Conservation (phyloP, 2,113 vertebrate genomes). For the Ia io region DNA sequence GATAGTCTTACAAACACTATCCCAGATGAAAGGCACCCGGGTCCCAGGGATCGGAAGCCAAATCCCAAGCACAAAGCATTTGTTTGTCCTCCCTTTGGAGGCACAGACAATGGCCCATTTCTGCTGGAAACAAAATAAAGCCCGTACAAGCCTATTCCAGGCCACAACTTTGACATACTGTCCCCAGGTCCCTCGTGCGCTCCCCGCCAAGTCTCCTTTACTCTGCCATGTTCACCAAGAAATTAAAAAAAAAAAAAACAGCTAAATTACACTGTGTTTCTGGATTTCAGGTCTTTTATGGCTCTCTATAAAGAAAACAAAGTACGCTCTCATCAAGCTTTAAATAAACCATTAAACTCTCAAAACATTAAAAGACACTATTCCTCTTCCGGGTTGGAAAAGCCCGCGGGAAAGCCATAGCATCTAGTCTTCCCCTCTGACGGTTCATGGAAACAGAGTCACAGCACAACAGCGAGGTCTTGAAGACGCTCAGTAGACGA, state of each 20-base stretch:
- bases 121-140: not conserved
- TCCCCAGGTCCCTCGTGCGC: not conserved
- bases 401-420: not conserved
- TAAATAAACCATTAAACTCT: not conserved
- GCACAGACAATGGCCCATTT: not conserved
- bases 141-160: not conserved
- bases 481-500: not conserved
- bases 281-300: not conserved
- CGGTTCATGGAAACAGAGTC: not conserved
- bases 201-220: not conserved
- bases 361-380: not conserved
- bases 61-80: not conserved
- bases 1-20: not conserved
- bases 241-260: not conserved
- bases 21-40: too few relatives aligned
- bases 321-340: not conserved
- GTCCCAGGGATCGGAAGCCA: not conserved
- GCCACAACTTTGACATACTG: not conserved
- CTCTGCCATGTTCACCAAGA: not conserved
- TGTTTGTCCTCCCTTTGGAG: not conserved
- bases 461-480: not conserved
- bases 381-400: not conserved
- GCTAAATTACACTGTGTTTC: not conserved
- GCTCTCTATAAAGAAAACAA: not conserved
- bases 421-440: not conserved